Evolutionary conservation across 2,888 invertebrate species (phyloP).

Genomic region (Apodemia duryi): DNA sequence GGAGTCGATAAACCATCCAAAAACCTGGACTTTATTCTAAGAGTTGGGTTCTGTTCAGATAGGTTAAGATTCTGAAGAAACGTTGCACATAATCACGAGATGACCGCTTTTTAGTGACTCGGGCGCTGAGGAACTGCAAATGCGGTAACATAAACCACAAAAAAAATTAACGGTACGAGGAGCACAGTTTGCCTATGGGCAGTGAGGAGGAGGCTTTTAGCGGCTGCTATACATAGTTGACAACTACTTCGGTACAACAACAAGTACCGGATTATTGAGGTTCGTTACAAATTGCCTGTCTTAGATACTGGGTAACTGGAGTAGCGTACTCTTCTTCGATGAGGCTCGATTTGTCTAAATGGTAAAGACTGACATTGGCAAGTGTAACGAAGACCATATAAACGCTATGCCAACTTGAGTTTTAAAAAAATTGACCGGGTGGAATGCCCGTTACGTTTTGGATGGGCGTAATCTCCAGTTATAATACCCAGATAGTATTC

Average conservation of each 20-base stretch:
- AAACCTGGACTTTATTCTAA: slow-evolving; percentile 22
- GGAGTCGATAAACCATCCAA: too few relatives aligned
- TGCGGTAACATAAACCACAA: neutral
- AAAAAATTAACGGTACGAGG: neutral
- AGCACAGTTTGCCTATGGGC: slow-evolving; percentile 17
- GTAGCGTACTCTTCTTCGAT: neutral
- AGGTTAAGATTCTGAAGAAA: slow-evolving; percentile 10
- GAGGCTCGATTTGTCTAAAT: neutral
- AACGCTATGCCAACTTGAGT: slow-evolving; percentile 16
- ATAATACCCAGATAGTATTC: slow-evolving; percentile 25
- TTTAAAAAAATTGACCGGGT: slow-evolving; percentile 22
- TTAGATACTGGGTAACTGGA: neutral
- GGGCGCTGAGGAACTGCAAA: slow-evolving; percentile 2
- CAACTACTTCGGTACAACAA: slow-evolving; percentile 10
- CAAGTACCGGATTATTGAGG: neutral
- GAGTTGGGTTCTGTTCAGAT: slow-evolving; percentile 25
- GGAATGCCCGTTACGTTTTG: slow-evolving; percentile 22
- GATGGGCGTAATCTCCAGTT: slow-evolving; percentile 18
- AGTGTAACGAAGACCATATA: neutral
- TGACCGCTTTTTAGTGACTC: slow-evolving; percentile 3
- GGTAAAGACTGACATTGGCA: too few relatives aligned
- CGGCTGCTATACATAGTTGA: slow-evolving; percentile 9
- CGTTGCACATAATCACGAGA: neutral
- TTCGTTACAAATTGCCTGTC: too few relatives aligned
- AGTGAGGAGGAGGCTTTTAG: slow-evolving; percentile 16